Conservation (phyloP, 2,797 vertebrate genomes). For the Lacerta agilis region DNA sequence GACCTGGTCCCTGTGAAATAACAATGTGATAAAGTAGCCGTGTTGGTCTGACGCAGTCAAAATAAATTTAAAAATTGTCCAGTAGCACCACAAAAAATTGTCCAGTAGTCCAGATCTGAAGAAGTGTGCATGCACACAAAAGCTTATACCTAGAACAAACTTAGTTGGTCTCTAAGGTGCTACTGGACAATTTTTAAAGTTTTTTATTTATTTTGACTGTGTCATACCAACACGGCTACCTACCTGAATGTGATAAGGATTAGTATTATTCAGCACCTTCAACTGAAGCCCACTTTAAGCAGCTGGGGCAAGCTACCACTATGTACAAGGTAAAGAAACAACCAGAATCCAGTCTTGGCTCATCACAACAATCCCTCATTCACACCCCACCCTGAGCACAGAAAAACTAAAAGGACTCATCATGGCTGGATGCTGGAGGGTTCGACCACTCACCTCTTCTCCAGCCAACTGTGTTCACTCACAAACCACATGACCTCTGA, state of each 20-base stretch:
- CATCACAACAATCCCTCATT: background rate
- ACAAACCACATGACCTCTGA: background rate
- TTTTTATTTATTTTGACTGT: no score
- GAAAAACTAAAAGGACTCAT: background rate
- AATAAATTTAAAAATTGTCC: background rate
- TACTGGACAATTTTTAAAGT: no score
- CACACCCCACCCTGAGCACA: background rate
- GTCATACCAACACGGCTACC: no score
- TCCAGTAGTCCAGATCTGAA: no score
- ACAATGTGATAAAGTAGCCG: no score
- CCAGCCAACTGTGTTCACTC: rapidly evolving
- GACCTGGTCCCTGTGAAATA: background rate
- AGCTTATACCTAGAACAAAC: no score
- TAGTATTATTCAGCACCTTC: background rate
- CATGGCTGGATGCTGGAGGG: background rate
- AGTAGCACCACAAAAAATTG: no score
- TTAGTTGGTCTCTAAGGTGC: no score
- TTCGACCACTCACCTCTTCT: conserved; percentile 3
- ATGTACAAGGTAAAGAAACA: background rate
- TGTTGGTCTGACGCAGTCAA: background rate
- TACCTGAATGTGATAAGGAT: background rate
- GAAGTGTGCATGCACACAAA: no score
- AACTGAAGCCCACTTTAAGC: background rate
- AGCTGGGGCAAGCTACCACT: background rate
- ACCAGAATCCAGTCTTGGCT: background rate